Conservation (phyloP, 2,113 vertebrate species). For the Rattus rattus region DNA sequence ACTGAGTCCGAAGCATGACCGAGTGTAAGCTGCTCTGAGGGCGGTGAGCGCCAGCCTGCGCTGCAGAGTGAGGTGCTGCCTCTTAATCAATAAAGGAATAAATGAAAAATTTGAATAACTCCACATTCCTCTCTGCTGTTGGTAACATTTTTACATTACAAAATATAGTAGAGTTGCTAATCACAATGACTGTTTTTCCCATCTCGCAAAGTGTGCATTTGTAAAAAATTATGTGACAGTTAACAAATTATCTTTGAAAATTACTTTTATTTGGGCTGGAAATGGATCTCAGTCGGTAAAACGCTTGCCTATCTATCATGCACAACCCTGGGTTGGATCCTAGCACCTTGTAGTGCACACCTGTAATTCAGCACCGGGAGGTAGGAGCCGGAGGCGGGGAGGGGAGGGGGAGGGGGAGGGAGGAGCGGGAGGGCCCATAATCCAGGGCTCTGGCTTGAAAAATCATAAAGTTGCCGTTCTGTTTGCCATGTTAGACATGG, state of each 20-base stretch:
- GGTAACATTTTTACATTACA: not conserved
- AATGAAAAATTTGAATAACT: not conserved
- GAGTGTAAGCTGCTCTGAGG: not conserved
- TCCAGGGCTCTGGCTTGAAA: not conserved
- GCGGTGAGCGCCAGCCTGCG: not conserved
- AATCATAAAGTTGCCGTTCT: not conserved
- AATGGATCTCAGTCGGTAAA: not conserved
- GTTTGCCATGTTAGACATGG: not conserved
- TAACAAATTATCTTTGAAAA: not conserved
- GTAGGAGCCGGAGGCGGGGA: not conserved
- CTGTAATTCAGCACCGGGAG: not conserved
- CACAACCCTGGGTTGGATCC: not conserved
- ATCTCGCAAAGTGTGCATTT: not conserved
- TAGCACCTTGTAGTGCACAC: not conserved
- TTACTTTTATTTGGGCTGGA: not conserved
- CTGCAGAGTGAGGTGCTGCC: not conserved
- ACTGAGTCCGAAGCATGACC: not conserved
- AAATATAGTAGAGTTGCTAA: not conserved
- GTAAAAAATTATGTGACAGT: not conserved
- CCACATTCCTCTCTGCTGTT: not conserved
- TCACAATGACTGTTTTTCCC: not conserved
- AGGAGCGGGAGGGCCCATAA: not conserved
- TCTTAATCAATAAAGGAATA: not conserved
- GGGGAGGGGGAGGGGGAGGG: too few relatives aligned
- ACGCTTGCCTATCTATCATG: not conserved